Conservation (phyloP, 2,113 vertebrate genomes). For the Lutjanus erythropterus region DNA sequence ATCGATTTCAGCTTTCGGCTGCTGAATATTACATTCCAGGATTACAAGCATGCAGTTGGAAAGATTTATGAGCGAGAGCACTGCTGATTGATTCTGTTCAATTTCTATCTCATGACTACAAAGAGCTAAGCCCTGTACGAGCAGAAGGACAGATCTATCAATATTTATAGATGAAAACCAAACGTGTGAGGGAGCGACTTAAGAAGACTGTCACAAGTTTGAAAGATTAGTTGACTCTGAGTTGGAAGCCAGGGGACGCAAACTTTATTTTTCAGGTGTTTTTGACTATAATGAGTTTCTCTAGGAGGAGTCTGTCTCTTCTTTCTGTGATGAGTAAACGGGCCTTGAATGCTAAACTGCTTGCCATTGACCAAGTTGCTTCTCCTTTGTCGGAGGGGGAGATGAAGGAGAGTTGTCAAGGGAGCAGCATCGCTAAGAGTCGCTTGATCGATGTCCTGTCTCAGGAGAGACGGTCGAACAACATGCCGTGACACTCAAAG, state of each 20-base stretch:
- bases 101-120: conserved; percentile 34
- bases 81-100: conserved; percentile 43
- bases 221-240: conserved; percentile 23
- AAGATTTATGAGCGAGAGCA: conserved; percentile 54
- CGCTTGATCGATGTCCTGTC: conserved; percentile 54
- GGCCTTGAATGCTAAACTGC: conserved; percentile 56
- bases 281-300: conserved; percentile 38
- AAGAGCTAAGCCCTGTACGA: conserved; percentile 2
- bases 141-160: conserved; percentile 13
- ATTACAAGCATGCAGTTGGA: conserved; percentile 8
- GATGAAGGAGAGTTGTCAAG: conserved; percentile 42
- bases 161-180: conserved; percentile 38
- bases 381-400: background rate
- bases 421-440: conserved; percentile 26
- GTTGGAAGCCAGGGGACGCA: background rate
- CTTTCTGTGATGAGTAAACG: conserved; percentile 13
- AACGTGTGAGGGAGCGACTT: background rate
- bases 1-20: conserved; percentile 51
- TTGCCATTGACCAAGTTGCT: conserved; percentile 7
- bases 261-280: conserved; percentile 32
- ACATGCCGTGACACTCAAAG: background rate
- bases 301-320: conserved; percentile 4
- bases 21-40: conserved; percentile 59
- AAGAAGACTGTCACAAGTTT: conserved; percentile 11
- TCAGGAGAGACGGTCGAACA: background rate